Conservation (phyloP, 2,113 vertebrate species). For the Muntiacus muntjak region DNA sequence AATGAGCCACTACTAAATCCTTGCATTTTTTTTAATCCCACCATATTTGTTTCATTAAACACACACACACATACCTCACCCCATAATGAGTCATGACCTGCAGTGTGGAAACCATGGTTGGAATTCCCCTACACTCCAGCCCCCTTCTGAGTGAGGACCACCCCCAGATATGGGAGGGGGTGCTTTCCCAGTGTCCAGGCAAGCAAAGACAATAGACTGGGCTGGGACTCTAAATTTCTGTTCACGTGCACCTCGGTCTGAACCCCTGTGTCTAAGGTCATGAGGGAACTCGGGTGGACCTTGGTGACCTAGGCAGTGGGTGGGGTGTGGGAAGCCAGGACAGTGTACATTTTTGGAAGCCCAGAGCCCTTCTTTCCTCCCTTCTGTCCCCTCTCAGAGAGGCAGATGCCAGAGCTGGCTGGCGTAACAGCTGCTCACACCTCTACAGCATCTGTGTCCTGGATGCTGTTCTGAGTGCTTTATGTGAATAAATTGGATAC, state of each 20-base stretch:
- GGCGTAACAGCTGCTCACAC: neutral
- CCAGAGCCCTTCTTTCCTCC: neutral
- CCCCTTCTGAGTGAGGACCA: neutral
- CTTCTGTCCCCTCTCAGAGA: neutral
- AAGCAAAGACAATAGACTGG: neutral
- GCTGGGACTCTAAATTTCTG: neutral
- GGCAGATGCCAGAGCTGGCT: neutral
- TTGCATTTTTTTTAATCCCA: neutral
- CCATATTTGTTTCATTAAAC: neutral
- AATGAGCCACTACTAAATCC: neutral
- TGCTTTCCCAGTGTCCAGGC: neutral
- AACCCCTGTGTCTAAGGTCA: neutral
- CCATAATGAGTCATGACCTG: neutral
- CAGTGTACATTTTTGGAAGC: neutral
- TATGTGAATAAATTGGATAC: neutral
- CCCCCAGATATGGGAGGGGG: neutral
- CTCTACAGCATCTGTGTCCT: neutral
- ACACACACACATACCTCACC: neutral
- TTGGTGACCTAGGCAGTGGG: neutral
- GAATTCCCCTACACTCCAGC: neutral
- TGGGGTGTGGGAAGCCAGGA: neutral
- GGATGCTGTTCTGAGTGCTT: neutral
- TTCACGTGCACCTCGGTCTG: neutral
- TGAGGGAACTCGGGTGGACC: neutral
- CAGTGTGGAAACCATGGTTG: neutral